Evolutionary conservation across 2,888 invertebrate species (phyloP).

Genomic region (Noctua janthina): DNA sequence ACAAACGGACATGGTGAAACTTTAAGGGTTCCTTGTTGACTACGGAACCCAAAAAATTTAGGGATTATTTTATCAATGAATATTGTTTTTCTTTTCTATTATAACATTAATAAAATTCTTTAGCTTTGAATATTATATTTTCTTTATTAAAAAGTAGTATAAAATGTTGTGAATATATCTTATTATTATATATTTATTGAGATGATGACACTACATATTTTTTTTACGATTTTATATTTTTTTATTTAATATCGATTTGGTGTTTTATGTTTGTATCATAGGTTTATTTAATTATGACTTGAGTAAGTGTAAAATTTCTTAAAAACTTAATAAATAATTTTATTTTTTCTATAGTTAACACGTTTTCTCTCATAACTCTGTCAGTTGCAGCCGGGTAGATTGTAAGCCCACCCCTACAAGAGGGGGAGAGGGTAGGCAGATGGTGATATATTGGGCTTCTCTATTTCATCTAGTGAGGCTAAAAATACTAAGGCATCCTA

Average conservation of each 20-base stretch:
- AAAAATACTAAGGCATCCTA: background rate
- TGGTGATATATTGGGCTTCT: background rate
- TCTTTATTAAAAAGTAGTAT: background rate
- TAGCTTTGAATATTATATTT: background rate
- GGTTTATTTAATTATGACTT: background rate
- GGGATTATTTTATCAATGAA: constrained; percentile 1
- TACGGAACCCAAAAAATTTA: no score
- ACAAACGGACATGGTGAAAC: no score
- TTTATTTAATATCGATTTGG: background rate
- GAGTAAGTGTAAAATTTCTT: background rate
- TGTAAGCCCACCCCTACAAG: no score
- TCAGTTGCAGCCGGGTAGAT: no score
- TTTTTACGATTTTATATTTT: background rate
- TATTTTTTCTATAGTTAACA: constrained; percentile 2
- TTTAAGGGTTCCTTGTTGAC: no score
- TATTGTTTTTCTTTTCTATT: background rate
- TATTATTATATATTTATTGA: background rate
- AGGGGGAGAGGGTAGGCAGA: background rate
- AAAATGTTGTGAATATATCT: background rate
- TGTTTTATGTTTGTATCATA: constrained; percentile 10
- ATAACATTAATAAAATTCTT: background rate
- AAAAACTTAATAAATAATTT: background rate
- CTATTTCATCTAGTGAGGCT: background rate
- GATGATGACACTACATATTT: background rate
- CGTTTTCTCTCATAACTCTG: background rate